Evolutionary conservation across 2,888 invertebrate genomes (phyloP), one percentile per base, ranked within the genome.

Genomic region (Napeogenes inachia): DNA sequence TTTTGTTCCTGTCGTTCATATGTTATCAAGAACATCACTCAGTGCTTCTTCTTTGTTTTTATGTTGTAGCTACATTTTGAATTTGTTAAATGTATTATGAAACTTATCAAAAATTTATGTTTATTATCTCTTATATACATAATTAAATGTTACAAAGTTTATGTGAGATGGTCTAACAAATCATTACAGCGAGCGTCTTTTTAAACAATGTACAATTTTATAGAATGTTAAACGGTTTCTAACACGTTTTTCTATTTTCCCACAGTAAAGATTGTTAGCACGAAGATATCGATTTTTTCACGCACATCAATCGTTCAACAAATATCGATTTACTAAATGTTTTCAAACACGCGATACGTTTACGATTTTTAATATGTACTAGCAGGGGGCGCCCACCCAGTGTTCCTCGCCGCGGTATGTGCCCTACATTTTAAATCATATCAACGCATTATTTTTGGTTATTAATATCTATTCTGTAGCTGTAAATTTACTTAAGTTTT

Each of bases 351-450:
- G 85, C 85, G 70, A 85, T 81, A 73, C 75, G 75, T 84, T 83
- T 77, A 75, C 78, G 80, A 74, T 77, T 82, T 80, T 85, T 83
- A 84, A 85, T 78, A 77, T 75, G 74, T 75, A 79, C 75, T 84
- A 78, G 87, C 87, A 83, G 87, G 87, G 79, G 85, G 75, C 77
- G 85, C 81, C 88, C 89, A 89, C 89, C 89, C 89, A 87, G 85
- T 85, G 85, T 10, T 85, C 80, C 86, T 87, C 87, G 10, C 8
- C 42, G 8, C 38, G 8, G 42, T 42, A 42, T 42, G 83, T 80
- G 10, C 4, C 13, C 32, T 47, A 57, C 8, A 57, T n/a, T 32
- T 46, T 50, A 50, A 50, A 50, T 50, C 47, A 50, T 50, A 50
- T 21, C 21, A 50, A 50, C 30, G 10, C 50, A 50, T 21, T 8